A percentile compares a stretch with the other conserved stretches of the same genome.
phyloP scores from a whole-genome alignment of 2,113 vertebrate species.

The Chionomys nivalis region DNA sequence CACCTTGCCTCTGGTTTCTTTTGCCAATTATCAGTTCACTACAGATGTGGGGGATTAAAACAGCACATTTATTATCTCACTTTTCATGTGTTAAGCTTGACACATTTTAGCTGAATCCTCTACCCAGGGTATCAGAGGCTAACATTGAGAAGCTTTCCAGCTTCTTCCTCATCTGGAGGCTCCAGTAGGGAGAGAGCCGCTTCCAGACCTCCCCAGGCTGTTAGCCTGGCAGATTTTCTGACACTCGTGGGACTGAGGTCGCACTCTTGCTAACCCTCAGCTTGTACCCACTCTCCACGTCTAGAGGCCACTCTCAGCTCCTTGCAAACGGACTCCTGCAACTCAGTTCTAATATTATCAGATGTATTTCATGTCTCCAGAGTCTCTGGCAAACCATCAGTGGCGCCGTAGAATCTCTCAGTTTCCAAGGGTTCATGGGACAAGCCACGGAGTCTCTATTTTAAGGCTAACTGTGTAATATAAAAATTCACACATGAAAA shows the following conservation, averaged over 20 bases:
- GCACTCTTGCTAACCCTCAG: background rate
- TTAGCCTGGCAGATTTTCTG: background rate
- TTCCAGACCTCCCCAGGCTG: background rate
- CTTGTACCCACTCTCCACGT: background rate
- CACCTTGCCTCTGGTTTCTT: background rate
- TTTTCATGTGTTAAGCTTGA: background rate
- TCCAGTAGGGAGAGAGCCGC: background rate
- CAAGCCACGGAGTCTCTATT: background rate
- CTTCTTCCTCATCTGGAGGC: background rate
- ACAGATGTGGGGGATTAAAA: background rate
- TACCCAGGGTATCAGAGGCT: background rate
- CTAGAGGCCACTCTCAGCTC: too few species aligned
- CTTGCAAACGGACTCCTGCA: background rate
- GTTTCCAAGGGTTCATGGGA: background rate
- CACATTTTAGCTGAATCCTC: background rate
- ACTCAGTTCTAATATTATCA: background rate
- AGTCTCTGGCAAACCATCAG: background rate
- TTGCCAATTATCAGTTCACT: background rate
- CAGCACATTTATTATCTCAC: background rate
- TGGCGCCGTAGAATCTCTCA: background rate
- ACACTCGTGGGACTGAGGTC: background rate
- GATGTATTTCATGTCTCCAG: background rate
- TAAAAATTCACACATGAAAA: background rate
- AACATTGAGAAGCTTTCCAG: background rate
- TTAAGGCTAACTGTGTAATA: background rate